These are phyloP conservation scores for Anguilla anguilla DNA, from an alignment of 2,797 vertebrate genomes.

Conservation along the genomic window DNA sequence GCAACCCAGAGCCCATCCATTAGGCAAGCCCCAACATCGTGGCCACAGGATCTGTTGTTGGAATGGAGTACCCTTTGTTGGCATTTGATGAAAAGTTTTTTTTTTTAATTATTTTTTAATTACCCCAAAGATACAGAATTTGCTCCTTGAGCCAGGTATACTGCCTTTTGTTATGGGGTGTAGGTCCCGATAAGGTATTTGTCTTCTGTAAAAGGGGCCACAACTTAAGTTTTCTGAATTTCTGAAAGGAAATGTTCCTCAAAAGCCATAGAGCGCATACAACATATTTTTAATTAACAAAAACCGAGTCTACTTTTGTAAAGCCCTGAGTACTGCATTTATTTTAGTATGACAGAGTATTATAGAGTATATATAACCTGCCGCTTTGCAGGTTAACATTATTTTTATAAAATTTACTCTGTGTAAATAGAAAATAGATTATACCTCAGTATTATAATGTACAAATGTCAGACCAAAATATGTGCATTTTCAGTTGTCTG, in stretches of 20 bases:
- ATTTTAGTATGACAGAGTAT: not conserved
- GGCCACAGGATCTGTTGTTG: not conserved
- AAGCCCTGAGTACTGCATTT: not conserved
- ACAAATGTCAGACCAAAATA: constrained; percentile 17
- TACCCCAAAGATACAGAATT: not conserved
- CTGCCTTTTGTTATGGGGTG: not conserved
- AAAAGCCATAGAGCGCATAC: not conserved
- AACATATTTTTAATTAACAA: constrained; percentile 3
- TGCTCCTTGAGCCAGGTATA: not conserved
- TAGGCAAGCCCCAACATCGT: not conserved
- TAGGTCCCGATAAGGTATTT: not conserved
- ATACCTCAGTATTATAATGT: not conserved
- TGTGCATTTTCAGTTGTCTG: not conserved
- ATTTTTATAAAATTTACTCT: not conserved
- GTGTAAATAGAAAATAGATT: constrained; percentile 7
- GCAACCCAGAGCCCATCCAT: not conserved
- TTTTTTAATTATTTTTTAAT: not conserved
- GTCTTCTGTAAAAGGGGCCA: not conserved
- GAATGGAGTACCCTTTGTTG: not conserved
- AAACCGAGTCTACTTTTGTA: not conserved
- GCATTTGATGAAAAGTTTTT: not conserved
- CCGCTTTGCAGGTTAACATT: not conserved
- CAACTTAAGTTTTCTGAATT: too few relatives aligned
- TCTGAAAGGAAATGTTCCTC: not conserved
- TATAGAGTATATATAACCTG: not conserved